Conservation (phyloP, 2,113 vertebrate genomes). For the Sceloporus tristichus region DNA sequence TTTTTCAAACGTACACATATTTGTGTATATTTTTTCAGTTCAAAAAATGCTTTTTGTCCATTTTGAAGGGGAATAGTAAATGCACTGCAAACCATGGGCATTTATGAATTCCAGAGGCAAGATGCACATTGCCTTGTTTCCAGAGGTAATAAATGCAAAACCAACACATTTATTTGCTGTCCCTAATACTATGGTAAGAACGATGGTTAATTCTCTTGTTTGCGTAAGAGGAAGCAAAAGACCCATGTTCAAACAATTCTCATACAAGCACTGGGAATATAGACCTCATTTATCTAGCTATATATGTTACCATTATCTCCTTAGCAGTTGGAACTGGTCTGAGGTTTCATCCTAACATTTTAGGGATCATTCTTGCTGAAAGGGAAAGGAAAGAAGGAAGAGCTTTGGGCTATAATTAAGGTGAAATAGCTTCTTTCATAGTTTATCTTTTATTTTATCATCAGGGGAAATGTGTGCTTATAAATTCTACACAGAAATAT, state of each 20-base stretch:
- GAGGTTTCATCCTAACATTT: not conserved
- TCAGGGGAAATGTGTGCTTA: not conserved
- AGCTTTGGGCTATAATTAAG: not conserved
- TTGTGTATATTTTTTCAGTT: too few relatives aligned
- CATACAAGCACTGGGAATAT: not conserved
- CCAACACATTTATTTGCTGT: too few relatives aligned
- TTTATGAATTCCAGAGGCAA: too few relatives aligned
- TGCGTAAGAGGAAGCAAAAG: not conserved
- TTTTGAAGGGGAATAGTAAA: too few relatives aligned
- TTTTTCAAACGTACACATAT: too few relatives aligned
- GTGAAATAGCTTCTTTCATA: conserved; percentile 3
- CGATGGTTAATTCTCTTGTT: not conserved
- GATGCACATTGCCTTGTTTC: too few relatives aligned
- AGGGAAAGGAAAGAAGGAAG: not conserved
- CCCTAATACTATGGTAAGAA: not conserved
- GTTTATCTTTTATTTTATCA: not conserved
- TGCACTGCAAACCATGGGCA: too few relatives aligned
- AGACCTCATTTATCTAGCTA: not conserved
- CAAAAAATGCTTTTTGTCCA: too few relatives aligned
- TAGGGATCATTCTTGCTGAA: not conserved
- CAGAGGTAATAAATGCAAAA: too few relatives aligned
- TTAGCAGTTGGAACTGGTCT: too few relatives aligned
- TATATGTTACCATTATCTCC: not conserved
- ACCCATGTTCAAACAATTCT: not conserved
- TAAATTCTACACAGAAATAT: conserved; percentile 17